Evolutionary conservation across 2,888 invertebrate species (phyloP).

Genomic region (Trilocha varians): DNA sequence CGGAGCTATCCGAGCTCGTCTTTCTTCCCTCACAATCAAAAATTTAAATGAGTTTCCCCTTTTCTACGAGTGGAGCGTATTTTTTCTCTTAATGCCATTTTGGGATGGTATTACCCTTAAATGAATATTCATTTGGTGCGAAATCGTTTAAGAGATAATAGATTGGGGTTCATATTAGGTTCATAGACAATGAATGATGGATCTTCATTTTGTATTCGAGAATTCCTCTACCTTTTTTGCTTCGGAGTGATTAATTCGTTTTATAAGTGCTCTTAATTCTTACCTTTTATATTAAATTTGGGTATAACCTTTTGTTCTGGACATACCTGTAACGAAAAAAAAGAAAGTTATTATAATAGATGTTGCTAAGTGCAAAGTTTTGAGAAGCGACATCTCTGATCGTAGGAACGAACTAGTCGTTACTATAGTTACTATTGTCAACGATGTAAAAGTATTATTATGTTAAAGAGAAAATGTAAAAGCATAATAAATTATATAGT

Average conservation of each 20-base stretch:
- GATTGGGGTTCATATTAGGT: constrained; percentile 64
- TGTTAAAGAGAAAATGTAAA: too few species aligned
- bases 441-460: too few species aligned
- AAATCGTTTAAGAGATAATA: constrained; percentile 70
- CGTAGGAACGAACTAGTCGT: too few species aligned
- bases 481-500: too few species aligned
- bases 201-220: constrained; percentile 45
- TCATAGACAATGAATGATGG: constrained; percentile 49
- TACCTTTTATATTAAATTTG: constrained; percentile 1
- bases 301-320: background rate
- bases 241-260: constrained; percentile 31
- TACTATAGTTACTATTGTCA: too few species aligned
- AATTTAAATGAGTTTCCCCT: constrained; percentile 64
- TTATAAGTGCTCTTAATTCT: background rate
- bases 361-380: background rate
- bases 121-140: constrained; percentile 69
- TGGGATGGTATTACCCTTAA: constrained; percentile 61
- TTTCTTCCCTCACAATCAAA: constrained; percentile 58
- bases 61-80: constrained; percentile 42
- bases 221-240: constrained; percentile 31
- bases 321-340: background rate
- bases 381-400: too few species aligned
- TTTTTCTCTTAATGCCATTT: constrained; percentile 61
- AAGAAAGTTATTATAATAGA: background rate
- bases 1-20: constrained; percentile 33